Base-by-base conservation (phyloP, 2,113 vertebrate genomes). In the Hippocampus comes region DNA sequence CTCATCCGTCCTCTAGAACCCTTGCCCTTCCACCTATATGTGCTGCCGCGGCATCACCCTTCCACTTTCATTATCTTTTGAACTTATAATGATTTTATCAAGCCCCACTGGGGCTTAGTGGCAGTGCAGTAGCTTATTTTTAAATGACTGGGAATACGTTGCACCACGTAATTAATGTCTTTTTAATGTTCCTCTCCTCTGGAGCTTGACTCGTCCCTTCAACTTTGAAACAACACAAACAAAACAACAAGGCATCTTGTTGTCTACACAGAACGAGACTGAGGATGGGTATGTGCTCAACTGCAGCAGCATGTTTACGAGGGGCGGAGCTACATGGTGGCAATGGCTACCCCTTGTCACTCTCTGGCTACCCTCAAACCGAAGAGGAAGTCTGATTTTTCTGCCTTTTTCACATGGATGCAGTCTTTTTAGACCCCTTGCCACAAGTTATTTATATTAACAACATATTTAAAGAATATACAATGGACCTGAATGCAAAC, bases 111-210 rank as follows among this genome's bases (percentile, higher is more conserved):
- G 82, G 79, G 85, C 82, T 88, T 75, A 79, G 81, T 75, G 34
- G 78, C 78, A 38, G 78, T 71, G 77, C 86, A 73, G 88, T 90
- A 89, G 87, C 83, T 90, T 86, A 91, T 91, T 87, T 86, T 79
- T 78, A 78, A 78, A 65, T 70, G 75, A 84, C 84, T 77, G 88
- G 85, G 89, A 89, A 87, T 85, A 86, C 78, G 84, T 80, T 63
- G 84, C 87, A 77, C 71, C 74, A 78, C 78, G 80, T 91, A 87
- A 89, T 91, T 92, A 89, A 91, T 91, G 90, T 85, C 74, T 90
- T 91, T 90, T 92, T 91, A 91, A 92, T 91, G 90, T 83, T 82
- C 82, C 75, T 86, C 83, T 88, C 87, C 89, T 87, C 87, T 78
- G 72, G 87, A 89, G 87, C 87, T 86, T 84, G 86, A 84, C 85